Evolutionary conservation across 2,797 vertebrate species (phyloP).

Genomic region (Iguana delicatissima): DNA sequence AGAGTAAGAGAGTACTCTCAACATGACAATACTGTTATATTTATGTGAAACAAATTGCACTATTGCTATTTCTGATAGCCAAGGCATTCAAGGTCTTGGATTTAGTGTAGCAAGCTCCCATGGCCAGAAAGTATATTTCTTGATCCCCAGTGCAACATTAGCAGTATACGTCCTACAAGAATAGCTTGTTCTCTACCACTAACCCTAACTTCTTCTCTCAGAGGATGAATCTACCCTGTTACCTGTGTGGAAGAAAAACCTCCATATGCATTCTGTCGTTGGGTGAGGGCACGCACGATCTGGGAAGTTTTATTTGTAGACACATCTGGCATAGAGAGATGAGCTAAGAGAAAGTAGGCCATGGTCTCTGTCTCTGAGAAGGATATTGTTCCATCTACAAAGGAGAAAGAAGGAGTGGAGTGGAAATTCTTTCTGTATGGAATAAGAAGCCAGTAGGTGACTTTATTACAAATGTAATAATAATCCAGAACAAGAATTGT

Average conservation of each 20-base stretch:
- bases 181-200: too few species aligned
- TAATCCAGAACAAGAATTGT: background rate
- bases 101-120: background rate
- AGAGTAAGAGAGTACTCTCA: too few species aligned
- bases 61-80: background rate
- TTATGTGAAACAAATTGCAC: background rate
- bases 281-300: conserved; percentile 84
- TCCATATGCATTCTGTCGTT: conserved; percentile 85
- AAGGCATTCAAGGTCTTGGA: background rate
- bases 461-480: background rate
- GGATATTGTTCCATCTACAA: conserved; percentile 1
- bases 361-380: conserved; percentile 78
- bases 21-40: background rate
- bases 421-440: background rate
- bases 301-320: conserved; percentile 69
- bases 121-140: background rate
- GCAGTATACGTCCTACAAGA: background rate
- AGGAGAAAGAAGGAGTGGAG: background rate
- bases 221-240: conserved; percentile 2
- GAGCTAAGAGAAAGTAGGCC: conserved; percentile 83
- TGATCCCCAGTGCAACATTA: background rate
- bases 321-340: conserved; percentile 72
- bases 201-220: background rate
- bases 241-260: conserved; percentile 94
- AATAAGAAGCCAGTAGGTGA: background rate